Evolutionary conservation across 2,797 vertebrate genomes (phyloP).

Genomic region (Schizothorax lantsangensis): DNA sequence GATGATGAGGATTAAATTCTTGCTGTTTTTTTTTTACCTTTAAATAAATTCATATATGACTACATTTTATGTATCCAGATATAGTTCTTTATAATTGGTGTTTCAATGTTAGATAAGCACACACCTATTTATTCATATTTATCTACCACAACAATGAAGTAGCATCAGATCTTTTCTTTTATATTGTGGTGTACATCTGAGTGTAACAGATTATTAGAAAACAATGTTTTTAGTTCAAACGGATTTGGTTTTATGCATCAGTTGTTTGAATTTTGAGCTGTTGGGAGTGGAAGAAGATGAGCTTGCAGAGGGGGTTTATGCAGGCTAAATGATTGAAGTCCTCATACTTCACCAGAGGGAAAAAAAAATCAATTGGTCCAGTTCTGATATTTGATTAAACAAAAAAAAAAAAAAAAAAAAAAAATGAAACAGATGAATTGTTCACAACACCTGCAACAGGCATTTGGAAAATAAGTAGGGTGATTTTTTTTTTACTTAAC

Average conservation of each 20-base stretch:
- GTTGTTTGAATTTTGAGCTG: neutral
- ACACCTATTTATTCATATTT: neutral
- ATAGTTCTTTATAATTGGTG: neutral
- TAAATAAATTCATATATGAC: slow-evolving; percentile 79
- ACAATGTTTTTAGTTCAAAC: neutral
- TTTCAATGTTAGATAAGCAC: neutral
- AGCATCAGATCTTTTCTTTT: neutral
- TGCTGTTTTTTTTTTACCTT: slow-evolving; percentile 80
- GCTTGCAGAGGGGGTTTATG: neutral
- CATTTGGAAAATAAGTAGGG: neutral
- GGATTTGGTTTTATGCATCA: neutral
- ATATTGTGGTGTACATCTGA: neutral
- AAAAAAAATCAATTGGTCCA: neutral
- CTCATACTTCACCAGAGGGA: neutral
- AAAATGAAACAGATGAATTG: neutral
- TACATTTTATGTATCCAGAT: neutral
- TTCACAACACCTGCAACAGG: neutral
- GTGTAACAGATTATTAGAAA: neutral
- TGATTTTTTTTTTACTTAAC: neutral
- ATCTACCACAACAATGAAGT: neutral
- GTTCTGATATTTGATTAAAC: neutral
- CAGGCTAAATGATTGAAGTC: neutral
- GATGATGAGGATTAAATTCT: slow-evolving; percentile 86
- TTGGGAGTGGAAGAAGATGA: neutral
- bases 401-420: too few species aligned